Percentiles rank a stretch among this genome's conserved stretches.
phyloP scores from a whole-genome alignment of 2,113 vertebrate species.

The Platysteira castanea region DNA sequence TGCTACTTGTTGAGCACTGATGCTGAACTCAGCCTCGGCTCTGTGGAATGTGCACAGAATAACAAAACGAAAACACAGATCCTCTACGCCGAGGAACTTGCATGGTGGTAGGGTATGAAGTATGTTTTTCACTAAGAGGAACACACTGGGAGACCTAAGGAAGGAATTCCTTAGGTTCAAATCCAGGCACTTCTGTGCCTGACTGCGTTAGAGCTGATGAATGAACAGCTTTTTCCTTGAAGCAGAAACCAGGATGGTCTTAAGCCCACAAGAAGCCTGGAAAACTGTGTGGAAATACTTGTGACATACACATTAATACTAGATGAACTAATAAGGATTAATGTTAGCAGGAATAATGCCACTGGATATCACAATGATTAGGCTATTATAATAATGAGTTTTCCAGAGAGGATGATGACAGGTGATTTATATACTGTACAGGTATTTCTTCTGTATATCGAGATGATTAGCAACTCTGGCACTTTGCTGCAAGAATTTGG shows the following conservation, averaged over 20 bases:
- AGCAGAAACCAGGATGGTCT: neutral
- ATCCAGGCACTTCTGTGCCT: neutral
- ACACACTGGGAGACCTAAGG: neutral
- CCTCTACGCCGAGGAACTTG: neutral
- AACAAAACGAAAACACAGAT: neutral
- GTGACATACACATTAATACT: neutral
- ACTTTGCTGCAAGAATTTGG: neutral
- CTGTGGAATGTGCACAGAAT: neutral
- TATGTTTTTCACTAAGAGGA: neutral
- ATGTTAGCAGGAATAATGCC: neutral
- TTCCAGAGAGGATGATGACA: neutral
- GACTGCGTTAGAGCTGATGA: neutral
- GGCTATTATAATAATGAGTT: conserved; percentile 29
- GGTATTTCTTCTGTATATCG: neutral
- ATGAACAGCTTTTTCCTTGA: neutral
- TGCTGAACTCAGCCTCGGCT: neutral
- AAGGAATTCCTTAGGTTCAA: neutral
- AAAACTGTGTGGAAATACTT: neutral
- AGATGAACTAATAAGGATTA: conserved; percentile 14
- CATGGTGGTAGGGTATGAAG: neutral
- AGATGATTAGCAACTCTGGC: neutral
- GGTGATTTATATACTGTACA: neutral
- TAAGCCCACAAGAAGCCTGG: neutral
- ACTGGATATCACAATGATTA: conserved; percentile 16
- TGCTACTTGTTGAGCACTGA: neutral